Conservation (phyloP, 2,113 vertebrate genomes). For the Oreotragus oreotragus region DNA sequence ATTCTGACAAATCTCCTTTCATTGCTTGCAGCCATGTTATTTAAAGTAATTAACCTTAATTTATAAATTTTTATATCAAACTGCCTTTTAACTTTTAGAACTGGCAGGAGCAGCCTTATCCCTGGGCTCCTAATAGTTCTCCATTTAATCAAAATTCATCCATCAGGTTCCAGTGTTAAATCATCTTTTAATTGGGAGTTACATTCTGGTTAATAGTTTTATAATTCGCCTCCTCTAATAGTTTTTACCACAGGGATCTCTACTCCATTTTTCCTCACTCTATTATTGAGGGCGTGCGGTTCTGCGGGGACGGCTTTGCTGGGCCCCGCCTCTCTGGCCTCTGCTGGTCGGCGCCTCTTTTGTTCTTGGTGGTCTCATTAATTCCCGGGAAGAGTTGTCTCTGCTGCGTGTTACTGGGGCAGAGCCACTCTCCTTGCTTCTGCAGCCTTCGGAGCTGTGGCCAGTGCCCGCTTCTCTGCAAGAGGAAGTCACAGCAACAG, state of each 20-base stretch:
- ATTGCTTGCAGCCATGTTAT: constrained; percentile 94
- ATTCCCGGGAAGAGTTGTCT: constrained; percentile 78
- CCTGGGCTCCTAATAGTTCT: constrained; percentile 96
- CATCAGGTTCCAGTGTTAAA: constrained; percentile 99
- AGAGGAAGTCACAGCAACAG: neutral
- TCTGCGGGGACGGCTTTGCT: constrained; percentile 79
- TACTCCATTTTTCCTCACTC: constrained; percentile 93
- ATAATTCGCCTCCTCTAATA: constrained; percentile 98
- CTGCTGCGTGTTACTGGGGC: constrained; percentile 78
- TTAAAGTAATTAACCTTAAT: constrained; percentile 99
- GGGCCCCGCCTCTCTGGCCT: constrained; percentile 78
- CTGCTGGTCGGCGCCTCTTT: constrained; percentile 66
- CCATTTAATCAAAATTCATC: constrained; percentile 99
- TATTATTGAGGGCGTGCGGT: constrained; percentile 81
- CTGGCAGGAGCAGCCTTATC: constrained; percentile 90
- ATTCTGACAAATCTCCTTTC: constrained; percentile 88
- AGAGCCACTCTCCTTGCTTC: constrained; percentile 70
- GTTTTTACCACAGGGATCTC: constrained; percentile 96
- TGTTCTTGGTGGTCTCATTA: constrained; percentile 87
- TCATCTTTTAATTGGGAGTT: constrained; percentile 99
- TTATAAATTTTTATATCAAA: constrained; percentile 97
- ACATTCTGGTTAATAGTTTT: constrained; percentile 99
- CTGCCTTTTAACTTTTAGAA: constrained; percentile 94
- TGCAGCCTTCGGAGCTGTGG: neutral
- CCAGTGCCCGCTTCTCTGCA: neutral